Evolutionary conservation across 2,888 invertebrate genomes (phyloP).

Genomic region (Andrena chrysosceles): DNA sequence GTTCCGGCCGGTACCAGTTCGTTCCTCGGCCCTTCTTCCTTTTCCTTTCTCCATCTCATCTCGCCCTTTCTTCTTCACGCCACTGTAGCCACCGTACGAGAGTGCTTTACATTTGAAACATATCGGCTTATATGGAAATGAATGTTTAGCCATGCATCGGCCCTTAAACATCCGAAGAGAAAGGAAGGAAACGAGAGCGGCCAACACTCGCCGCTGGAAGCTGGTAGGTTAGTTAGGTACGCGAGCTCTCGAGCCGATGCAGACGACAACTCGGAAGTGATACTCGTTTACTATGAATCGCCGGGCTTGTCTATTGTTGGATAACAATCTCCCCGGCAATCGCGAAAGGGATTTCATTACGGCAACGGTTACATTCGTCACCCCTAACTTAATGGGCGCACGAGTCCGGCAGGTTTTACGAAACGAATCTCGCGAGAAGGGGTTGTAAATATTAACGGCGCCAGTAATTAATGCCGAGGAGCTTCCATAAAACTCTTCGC

Average conservation of each 20-base stretch:
- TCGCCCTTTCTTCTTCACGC: slow-evolving; percentile 52
- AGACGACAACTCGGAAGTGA: slow-evolving; percentile 67
- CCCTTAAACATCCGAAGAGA: slow-evolving; percentile 54
- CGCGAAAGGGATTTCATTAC: slow-evolving; percentile 44
- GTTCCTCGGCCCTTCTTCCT: slow-evolving; percentile 58
- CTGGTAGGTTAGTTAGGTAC: slow-evolving; percentile 18
- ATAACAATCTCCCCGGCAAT: slow-evolving; percentile 49
- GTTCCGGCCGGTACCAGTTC: slow-evolving; percentile 76
- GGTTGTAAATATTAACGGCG: slow-evolving; percentile 6
- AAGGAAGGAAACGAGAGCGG: slow-evolving; percentile 40
- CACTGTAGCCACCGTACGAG: slow-evolving; percentile 58
- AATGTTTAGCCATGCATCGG: slow-evolving; percentile 76
- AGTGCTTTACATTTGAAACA: slow-evolving; percentile 80
- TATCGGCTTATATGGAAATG: slow-evolving; percentile 81
- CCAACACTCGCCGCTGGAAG: slow-evolving; percentile 58
- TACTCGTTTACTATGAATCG: slow-evolving; percentile 46
- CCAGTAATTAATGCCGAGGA: neutral
- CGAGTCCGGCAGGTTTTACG: slow-evolving; percentile 17
- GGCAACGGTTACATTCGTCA: slow-evolving; percentile 32
- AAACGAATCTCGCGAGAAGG: slow-evolving; percentile 16
- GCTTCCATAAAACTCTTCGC: neutral
- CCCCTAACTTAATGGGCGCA: slow-evolving; percentile 21
- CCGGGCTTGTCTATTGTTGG: slow-evolving; percentile 49
- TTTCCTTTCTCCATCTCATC: slow-evolving; percentile 56
- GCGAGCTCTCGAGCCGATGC: slow-evolving; percentile 38